A percentile compares a stretch with the other conserved stretches of the same genome.
phyloP scores from a whole-genome alignment of 2,797 vertebrate genomes.

The Xerus rutilus region DNA sequence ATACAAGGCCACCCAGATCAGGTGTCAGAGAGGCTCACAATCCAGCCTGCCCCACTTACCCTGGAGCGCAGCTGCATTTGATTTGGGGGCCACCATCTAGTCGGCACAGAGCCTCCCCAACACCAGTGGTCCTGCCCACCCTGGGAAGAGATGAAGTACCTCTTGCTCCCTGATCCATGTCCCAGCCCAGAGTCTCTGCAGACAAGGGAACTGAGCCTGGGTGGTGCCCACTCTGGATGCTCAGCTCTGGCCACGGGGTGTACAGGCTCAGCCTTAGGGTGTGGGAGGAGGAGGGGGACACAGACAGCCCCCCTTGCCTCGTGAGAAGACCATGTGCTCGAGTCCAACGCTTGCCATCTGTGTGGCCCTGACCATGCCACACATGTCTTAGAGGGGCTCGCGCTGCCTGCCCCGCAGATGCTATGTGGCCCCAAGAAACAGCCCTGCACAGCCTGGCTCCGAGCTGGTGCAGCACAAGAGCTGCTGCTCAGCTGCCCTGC shows the following conservation, averaged over 20 bases:
- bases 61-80: not conserved
- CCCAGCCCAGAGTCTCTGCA: not conserved
- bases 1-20: not conserved
- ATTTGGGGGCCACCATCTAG: not conserved
- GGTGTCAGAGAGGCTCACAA: too few species aligned
- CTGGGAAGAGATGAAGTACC: not conserved
- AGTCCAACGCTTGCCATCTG: not conserved
- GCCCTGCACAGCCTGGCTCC: not conserved
- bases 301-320: not conserved
- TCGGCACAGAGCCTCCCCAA: not conserved
- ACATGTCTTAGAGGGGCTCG: not conserved
- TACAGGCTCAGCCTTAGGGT: too few species aligned
- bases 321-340: not conserved
- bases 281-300: not conserved
- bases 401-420: not conserved
- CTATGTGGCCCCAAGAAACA: not conserved
- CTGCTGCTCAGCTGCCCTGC: not conserved
- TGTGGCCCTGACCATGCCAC: not conserved
- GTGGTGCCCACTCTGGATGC: not conserved
- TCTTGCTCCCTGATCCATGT: not conserved
- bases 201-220: too few species aligned
- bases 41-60: not conserved
- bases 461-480: not conserved
- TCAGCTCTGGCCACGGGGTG: not conserved
- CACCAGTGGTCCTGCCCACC: too few species aligned